These are phyloP conservation scores for Athetis lepigone DNA, from an alignment of 2,888 invertebrate genomes.

Conservation along the genomic window DNA sequence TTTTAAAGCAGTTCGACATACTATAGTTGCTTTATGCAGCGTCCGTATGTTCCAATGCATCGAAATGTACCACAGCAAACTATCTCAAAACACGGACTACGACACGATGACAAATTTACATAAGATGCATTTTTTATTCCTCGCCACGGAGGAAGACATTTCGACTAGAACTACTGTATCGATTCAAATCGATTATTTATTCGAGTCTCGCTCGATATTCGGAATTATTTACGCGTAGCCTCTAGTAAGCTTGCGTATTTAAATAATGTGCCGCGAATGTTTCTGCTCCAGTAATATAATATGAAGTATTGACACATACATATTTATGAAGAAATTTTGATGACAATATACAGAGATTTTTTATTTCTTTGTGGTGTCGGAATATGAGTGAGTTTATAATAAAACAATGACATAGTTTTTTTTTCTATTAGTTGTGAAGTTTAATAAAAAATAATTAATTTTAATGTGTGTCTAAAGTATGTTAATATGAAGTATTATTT, in stretches of 20 bases:
- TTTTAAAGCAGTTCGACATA: no score
- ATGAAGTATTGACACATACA: conserved; percentile 47
- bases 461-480: neutral
- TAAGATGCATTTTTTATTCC: conserved; percentile 28
- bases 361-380: neutral
- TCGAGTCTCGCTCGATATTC: conserved; percentile 54
- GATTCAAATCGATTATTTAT: conserved; percentile 64
- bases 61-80: neutral
- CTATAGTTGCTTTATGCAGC: no score
- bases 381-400: conserved; percentile 6
- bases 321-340: conserved; percentile 49
- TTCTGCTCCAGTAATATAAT: conserved; percentile 50
- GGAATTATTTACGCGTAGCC: conserved; percentile 60
- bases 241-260: conserved; percentile 55
- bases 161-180: conserved; percentile 39
- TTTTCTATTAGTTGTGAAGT: neutral
- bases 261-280: conserved; percentile 51
- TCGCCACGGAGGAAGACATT: conserved; percentile 16
- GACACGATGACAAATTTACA: conserved; percentile 25
- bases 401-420: neutral
- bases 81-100: conserved; percentile 6
- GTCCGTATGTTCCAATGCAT: no score
- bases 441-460: no score
- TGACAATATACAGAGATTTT: conserved; percentile 3
- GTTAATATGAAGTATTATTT: conserved; percentile 9